phyloP scores from a whole-genome alignment of 2,797 vertebrate species.

The Sebastes melanostomus region DNA sequence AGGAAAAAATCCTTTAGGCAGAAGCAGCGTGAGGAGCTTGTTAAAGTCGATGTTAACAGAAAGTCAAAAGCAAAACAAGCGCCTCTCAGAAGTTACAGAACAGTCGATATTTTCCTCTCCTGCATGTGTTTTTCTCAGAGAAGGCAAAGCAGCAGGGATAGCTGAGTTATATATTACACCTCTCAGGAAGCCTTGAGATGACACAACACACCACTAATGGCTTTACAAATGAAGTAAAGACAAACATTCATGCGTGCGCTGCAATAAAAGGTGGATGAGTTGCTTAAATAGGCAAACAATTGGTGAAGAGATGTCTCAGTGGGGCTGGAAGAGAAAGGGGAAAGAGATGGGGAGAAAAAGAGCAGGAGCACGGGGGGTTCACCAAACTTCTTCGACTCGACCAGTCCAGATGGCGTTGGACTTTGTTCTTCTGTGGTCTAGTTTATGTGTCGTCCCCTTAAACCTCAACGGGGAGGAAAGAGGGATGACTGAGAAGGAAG shows the following conservation, averaged over 20 bases:
- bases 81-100: neutral
- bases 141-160: neutral
- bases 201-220: conserved; percentile 18
- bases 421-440: conserved; percentile 34
- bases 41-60: neutral
- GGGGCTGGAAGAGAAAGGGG: neutral
- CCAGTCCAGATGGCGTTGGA: conserved; percentile 10
- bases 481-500: conserved; percentile 3
- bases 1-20: neutral
- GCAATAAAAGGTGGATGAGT: conserved; percentile 53
- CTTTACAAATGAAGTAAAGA: conserved; percentile 33
- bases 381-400: neutral
- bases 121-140: neutral
- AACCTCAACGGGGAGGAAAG: neutral
- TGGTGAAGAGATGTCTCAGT: conserved; percentile 1
- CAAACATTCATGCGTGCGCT: conserved; percentile 16
- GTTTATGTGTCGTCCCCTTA: conserved; percentile 52
- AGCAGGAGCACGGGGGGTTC: neutral
- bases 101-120: neutral
- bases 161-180: conserved; percentile 15
- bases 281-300: conserved; percentile 44
- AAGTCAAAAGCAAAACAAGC: conserved; percentile 2
- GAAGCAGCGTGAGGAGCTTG: neutral
- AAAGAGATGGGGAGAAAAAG: neutral
- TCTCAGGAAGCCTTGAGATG: conserved; percentile 24